phyloP scores from a whole-genome alignment of 2,113 vertebrate genomes.

The Malurus elegans region DNA sequence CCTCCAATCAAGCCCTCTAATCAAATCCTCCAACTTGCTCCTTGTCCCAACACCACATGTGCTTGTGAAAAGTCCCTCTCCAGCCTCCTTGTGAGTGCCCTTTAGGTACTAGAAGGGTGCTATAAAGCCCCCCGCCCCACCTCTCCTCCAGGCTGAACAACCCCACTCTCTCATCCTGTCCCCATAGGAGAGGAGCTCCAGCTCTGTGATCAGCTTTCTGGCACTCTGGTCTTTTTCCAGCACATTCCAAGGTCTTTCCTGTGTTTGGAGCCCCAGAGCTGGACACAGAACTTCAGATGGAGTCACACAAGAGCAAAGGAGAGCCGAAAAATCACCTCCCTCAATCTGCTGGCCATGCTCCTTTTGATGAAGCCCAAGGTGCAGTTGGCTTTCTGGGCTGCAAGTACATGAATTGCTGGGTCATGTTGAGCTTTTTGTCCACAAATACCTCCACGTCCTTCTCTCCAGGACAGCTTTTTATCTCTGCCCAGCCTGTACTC shows the following conservation, averaged over 20 bases:
- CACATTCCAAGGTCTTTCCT: background rate
- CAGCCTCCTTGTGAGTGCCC: background rate
- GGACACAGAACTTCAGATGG: background rate
- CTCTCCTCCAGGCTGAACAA: background rate
- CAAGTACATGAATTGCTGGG: background rate
- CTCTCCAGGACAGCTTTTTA: background rate
- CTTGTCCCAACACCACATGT: background rate
- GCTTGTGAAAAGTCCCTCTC: background rate
- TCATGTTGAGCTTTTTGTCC: background rate
- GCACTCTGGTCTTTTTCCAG: background rate
- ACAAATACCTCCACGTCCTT: background rate
- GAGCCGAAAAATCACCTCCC: background rate
- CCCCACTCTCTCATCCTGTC: background rate
- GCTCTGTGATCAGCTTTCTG: background rate
- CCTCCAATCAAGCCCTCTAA: background rate
- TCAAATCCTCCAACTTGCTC: background rate
- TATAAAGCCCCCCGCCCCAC: background rate
- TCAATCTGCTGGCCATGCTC: background rate
- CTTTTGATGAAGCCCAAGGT: background rate
- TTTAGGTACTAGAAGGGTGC: background rate
- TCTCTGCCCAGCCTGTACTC: background rate
- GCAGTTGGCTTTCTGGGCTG: background rate
- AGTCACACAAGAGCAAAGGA: background rate
- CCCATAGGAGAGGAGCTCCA: background rate
- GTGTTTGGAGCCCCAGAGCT: background rate